Evolutionary conservation across 2,888 invertebrate genomes (phyloP).

Genomic region (Leptopterna dolabrata): DNA sequence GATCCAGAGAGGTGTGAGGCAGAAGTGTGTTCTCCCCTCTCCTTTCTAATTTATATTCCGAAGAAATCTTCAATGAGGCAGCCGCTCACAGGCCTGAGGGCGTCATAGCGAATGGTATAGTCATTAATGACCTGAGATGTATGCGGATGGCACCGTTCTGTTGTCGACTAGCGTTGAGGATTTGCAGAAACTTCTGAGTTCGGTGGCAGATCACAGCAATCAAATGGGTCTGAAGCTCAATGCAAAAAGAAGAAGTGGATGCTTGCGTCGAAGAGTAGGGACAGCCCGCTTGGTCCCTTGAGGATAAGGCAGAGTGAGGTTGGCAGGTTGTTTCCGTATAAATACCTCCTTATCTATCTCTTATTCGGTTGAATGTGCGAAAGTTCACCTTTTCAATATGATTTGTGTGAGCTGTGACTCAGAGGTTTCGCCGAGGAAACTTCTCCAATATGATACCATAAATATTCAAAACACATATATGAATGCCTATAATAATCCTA

Average conservation of each 20-base stretch:
- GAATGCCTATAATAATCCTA: no score
- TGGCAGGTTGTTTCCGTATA: neutral
- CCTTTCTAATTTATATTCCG: neutral
- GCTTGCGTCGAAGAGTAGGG: neutral
- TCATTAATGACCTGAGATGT: neutral
- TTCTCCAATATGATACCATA: no score
- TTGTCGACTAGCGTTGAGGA: neutral
- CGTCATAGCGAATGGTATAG: neutral
- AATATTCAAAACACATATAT: no score
- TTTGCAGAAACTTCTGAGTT: neutral
- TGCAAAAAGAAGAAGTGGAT: neutral
- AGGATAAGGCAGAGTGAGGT: neutral
- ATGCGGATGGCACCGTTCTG: neutral
- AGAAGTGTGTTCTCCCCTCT: neutral
- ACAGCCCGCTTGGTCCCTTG: neutral
- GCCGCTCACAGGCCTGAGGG: neutral
- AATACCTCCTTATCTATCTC: no score
- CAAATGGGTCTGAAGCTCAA: neutral
- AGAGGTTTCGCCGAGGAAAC: no score
- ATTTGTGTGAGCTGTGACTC: no score
- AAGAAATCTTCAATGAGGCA: neutral
- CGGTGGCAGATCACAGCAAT: neutral
- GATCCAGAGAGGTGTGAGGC: neutral
- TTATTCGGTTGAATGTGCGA: no score
- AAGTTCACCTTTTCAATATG: no score